Base-by-base conservation (phyloP, 92 coral and sea anemone species). In the Parazoanthus swiftii region DNA sequence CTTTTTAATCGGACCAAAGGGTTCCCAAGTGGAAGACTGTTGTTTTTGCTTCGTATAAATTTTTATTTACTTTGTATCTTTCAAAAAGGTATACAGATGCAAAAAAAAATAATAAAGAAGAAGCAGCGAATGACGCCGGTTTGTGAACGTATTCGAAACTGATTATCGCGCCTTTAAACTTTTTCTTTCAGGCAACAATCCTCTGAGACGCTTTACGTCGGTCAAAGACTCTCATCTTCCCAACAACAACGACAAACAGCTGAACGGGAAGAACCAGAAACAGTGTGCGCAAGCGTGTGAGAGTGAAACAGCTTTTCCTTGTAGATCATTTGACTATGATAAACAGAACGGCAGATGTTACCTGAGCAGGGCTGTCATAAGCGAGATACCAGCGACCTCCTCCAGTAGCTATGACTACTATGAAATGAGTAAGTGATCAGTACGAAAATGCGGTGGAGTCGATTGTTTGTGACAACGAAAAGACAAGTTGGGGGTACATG, bases 301-400 rank as follows among this genome's bases (percentile, higher is more conserved):
- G 77, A 68, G 88, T 78, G 99, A 97, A 81, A 15, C 92, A 11
- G 29, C 93, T 26, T 95, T 97, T 79, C 94, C 94, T 5, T 97
- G 99, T 81, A 90, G 99, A 77, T 97, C 99, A 5, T 97, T 95
- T 68, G 99, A 97, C 87, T 95, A 93, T 74, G 92, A 93, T 58
- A 91, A 85, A 88, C 81, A 88, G 38, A 85, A 82, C 0, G 81
- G 78, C 77, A 94, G 81, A 70, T 97, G 99, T 70, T 92, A 93
- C 63, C 90, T 95, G 37, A 97, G 99, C 76, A 87, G 78, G 71
- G 92, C 91, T n/a, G 85, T 89, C 25, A 92, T 93, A 4, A 89
- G 78, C 77, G 76, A 80, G 0, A 87, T 86, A 16, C 90, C 87
- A 38, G 85, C 71, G n/a, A 85, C 74, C 3, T 33, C 91, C 25